Evolutionary conservation across 2,797 vertebrate species (phyloP).

Genomic region (Pampus argenteus): DNA sequence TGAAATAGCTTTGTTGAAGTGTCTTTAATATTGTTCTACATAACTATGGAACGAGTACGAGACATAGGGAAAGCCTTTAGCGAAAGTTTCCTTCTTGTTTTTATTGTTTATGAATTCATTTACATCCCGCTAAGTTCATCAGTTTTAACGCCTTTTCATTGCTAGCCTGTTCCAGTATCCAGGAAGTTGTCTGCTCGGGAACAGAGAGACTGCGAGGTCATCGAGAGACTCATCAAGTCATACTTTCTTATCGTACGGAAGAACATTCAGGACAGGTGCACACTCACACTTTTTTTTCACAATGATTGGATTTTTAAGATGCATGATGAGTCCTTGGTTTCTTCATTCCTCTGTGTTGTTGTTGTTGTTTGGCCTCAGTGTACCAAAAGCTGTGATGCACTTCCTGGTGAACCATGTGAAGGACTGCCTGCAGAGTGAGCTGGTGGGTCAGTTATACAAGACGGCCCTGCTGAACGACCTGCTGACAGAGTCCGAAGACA

Average conservation of each 20-base stretch:
- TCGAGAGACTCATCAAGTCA: conserved; percentile 97
- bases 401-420: conserved; percentile 99
- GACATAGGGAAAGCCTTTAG: background rate
- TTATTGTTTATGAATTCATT: background rate
- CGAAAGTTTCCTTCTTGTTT: background rate
- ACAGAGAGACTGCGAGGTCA: conserved; percentile 97
- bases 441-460: conserved; percentile 97
- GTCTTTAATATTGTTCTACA: background rate
- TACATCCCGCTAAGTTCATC: background rate
- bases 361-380: conserved; percentile 79
- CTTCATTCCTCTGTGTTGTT: background rate
- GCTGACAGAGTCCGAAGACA: conserved; percentile 97
- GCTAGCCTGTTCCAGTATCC: conserved; percentile 95
- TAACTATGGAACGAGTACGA: background rate
- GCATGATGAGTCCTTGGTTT: background rate
- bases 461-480: conserved; percentile 92
- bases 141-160: conserved; percentile 13
- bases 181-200: conserved; percentile 97
- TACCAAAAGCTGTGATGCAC: conserved; percentile 99
- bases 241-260: conserved; percentile 99
- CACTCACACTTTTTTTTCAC: background rate
- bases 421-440: conserved; percentile 97
- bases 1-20: too few relatives aligned
- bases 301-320: background rate
- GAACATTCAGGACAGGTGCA: conserved; percentile 98